Evolutionary conservation across 2,113 vertebrate genomes (phyloP).

Genomic region (Datnioides undecimradiatus): DNA sequence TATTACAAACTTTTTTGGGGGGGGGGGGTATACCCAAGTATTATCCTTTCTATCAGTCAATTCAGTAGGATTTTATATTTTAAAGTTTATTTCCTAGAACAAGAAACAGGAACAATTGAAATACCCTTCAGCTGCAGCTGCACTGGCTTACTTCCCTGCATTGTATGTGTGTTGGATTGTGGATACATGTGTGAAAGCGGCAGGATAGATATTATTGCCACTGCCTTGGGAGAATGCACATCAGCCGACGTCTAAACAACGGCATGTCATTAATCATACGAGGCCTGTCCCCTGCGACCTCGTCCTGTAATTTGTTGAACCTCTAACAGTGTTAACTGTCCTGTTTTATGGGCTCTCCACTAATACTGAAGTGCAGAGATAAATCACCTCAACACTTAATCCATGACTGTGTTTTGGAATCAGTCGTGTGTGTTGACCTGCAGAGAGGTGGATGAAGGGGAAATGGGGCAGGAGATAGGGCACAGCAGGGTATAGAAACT

Average conservation of each 20-base stretch:
- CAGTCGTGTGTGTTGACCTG: conserved; percentile 54
- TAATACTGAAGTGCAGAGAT: conserved; percentile 66
- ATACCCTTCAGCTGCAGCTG: not conserved
- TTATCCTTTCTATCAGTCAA: no score
- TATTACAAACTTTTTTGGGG: no score
- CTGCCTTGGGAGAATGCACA: conserved; percentile 38
- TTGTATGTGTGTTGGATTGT: conserved; percentile 10
- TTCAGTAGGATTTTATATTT: not conserved
- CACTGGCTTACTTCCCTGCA: not conserved
- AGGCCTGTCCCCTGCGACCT: conserved; percentile 47
- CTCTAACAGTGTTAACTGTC: conserved; percentile 68
- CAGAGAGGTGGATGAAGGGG: conserved; percentile 45
- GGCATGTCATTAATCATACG: conserved; percentile 56
- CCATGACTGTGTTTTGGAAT: conserved; percentile 61
- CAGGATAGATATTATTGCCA: conserved; percentile 22
- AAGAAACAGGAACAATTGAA: not conserved
- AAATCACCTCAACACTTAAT: conserved; percentile 71
- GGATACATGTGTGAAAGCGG: not conserved
- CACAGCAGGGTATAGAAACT: conserved; percentile 34
- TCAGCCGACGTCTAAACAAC: conserved; percentile 53
- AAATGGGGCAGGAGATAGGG: conserved; percentile 50
- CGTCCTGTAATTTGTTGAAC: conserved; percentile 67
- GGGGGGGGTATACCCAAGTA: no score
- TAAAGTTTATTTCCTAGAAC: not conserved
- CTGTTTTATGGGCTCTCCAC: conserved; percentile 72